These are phyloP conservation scores for Pseudochaenichthys georgianus DNA, from an alignment of 2,797 vertebrate genomes.

Conservation along the genomic window DNA sequence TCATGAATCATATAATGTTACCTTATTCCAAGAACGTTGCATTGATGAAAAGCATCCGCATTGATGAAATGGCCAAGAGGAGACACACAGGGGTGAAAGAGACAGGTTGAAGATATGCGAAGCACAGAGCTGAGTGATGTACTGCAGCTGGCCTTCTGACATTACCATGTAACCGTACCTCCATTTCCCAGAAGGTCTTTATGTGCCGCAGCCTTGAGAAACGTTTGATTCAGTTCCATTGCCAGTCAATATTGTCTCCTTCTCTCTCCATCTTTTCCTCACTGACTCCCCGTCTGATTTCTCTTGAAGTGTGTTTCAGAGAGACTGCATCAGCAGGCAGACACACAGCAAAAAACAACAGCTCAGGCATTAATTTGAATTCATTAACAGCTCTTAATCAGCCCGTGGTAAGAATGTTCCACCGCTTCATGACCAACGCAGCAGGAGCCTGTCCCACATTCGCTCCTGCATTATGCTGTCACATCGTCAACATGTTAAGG, in stretches of 20 bases:
- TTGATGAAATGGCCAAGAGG: background rate
- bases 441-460: conserved; percentile 36
- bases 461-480: conserved; percentile 35
- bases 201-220: conserved; percentile 40
- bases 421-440: conserved; percentile 19
- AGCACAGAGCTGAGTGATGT: background rate
- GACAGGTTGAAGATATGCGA: background rate
- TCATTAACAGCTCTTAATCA: conserved; percentile 62
- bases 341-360: conserved; percentile 4
- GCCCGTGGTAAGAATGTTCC: conserved; percentile 16
- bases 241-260: conserved; percentile 22
- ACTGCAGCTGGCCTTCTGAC: conserved; percentile 35
- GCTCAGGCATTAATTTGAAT: conserved; percentile 62
- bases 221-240: conserved; percentile 50
- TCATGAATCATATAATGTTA: background rate
- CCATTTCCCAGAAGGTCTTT: conserved; percentile 20
- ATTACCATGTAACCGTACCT: conserved; percentile 33
- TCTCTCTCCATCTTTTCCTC: conserved; percentile 3
- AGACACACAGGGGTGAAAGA: background rate
- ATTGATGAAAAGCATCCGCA: background rate
- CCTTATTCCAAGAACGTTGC: background rate
- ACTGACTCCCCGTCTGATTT: conserved; percentile 33
- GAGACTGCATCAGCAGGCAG: conserved; percentile 32
- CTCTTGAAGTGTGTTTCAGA: conserved; percentile 30
- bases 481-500: conserved; percentile 23